Evolutionary conservation across 2,888 invertebrate genomes (phyloP).

Genomic region (Dasysyrphus tricinctus): DNA sequence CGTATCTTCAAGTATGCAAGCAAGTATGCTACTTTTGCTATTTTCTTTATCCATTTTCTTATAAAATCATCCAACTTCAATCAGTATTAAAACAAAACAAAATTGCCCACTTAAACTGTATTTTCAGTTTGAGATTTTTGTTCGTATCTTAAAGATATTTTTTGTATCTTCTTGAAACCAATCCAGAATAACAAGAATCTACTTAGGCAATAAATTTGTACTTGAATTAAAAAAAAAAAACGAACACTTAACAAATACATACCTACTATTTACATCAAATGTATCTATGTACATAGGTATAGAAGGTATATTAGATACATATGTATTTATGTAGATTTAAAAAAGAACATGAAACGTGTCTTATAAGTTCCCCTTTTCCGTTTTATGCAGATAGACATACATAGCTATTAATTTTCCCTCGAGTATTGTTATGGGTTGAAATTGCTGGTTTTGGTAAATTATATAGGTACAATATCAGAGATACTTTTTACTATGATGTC

Average conservation of each 20-base stretch:
- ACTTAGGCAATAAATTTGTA: conserved; percentile 37
- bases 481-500: background rate
- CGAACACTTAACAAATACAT: background rate
- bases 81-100: conserved; percentile 22
- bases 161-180: conserved; percentile 42
- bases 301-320: background rate
- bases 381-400: background rate
- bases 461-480: background rate
- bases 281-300: background rate
- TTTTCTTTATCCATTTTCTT: background rate
- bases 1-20: background rate
- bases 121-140: conserved; percentile 7
- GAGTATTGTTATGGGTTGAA: background rate
- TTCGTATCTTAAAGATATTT: conserved; percentile 13
- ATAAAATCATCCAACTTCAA: conserved; percentile 2
- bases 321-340: background rate
- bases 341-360: background rate
- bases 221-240: conserved; percentile 15
- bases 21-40: background rate
- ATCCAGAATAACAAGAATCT: conserved; percentile 67
- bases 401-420: background rate
- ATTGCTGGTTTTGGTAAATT: background rate
- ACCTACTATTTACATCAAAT: background rate
- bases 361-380: background rate
- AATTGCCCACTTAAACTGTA: conserved; percentile 27